Evolutionary conservation across 2,888 invertebrate genomes (phyloP).

Genomic region (Papilio elwesi): DNA sequence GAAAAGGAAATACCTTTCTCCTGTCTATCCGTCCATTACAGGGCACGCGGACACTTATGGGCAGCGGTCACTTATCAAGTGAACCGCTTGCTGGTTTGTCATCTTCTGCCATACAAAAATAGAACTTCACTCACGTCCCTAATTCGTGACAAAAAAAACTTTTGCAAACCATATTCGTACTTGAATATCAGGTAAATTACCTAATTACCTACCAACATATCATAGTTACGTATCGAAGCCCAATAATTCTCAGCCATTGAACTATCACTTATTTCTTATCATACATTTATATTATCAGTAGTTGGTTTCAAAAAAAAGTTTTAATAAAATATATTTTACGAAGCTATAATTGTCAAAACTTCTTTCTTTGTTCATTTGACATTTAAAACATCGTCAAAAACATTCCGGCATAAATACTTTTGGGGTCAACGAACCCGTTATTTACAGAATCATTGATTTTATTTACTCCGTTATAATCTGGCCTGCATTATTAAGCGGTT

Average conservation of each 20-base stretch:
- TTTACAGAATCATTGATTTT: slow-evolving; percentile 6
- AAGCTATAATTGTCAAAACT: not conserved
- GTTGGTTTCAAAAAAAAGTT: not conserved
- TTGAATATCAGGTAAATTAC: too few relatives aligned
- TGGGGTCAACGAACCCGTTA: slow-evolving; percentile 2
- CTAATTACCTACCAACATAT: too few relatives aligned
- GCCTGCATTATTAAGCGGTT: too few relatives aligned
- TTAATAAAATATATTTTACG: not conserved
- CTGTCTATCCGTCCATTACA: too few relatives aligned
- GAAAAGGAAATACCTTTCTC: too few relatives aligned
- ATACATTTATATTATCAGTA: not conserved
- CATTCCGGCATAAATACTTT: not conserved
- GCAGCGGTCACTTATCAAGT: too few relatives aligned
- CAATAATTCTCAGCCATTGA: not conserved
- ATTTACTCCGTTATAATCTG: not conserved
- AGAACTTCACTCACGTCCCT: too few relatives aligned
- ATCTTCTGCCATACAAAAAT: too few relatives aligned
- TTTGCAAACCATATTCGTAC: too few relatives aligned
- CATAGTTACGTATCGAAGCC: not conserved
- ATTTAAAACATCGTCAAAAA: slow-evolving; percentile 8
- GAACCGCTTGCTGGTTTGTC: too few relatives aligned
- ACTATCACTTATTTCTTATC: not conserved
- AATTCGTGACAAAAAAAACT: too few relatives aligned
- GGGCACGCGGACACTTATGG: too few relatives aligned
- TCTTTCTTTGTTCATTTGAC: not conserved